phyloP scores from a whole-genome alignment of 2,113 vertebrate genomes.

The Athene noctua region DNA sequence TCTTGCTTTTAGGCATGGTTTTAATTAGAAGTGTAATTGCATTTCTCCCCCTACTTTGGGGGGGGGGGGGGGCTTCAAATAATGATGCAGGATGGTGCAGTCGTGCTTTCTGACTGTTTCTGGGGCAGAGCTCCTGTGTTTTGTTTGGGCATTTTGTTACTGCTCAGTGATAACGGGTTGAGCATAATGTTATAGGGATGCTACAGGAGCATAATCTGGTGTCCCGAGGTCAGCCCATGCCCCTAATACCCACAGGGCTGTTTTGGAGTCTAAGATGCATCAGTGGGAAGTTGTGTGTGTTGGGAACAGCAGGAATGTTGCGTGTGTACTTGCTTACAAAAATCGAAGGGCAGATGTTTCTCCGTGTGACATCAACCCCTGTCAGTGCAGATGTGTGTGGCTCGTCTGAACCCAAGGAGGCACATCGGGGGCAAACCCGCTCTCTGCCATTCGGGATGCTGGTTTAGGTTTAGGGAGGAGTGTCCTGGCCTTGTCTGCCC shows the following conservation, averaged over 20 bases:
- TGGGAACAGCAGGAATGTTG: no score
- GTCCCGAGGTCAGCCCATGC: background rate
- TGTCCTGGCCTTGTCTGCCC: background rate
- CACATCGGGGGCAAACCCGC: no score
- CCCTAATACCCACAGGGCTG: background rate
- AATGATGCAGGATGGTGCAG: rapidly evolving
- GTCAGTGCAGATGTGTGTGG: rapidly evolving
- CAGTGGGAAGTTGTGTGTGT: background rate
- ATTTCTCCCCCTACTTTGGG: background rate
- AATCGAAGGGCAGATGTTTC: background rate
- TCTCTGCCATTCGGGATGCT: rapidly evolving
- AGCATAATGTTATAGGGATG: background rate
- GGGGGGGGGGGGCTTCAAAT: background rate
- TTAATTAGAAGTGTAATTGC: background rate
- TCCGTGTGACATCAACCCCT: background rate
- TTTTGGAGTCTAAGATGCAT: background rate
- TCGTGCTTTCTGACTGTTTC: background rate
- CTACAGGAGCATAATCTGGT: background rate
- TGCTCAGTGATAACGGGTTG: background rate
- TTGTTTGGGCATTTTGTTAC: background rate
- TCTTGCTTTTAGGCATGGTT: background rate
- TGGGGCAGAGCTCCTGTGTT: background rate
- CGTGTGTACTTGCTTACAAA: background rate
- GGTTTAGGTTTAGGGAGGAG: background rate
- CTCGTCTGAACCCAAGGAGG: background rate